Evolutionary conservation across 2,113 vertebrate genomes (phyloP), one percentile per base, ranked within the genome.

Genomic region (Microcebus griseorufus): DNA sequence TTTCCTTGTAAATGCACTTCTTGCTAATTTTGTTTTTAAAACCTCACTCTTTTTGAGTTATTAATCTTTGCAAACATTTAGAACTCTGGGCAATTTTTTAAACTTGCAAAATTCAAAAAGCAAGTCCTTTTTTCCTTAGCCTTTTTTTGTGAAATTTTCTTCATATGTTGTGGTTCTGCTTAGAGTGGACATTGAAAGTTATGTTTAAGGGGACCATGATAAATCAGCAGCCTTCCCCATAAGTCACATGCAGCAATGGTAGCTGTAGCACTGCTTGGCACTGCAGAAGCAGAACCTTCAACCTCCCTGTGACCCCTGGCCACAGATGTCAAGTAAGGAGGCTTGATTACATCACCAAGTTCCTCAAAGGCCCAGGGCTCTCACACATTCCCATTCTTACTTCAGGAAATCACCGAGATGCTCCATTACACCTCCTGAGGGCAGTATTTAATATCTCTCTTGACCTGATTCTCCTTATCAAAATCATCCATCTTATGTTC

Each of bases 1-100:
- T 97, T 92, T 45, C 39, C 10, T 87, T 58, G 20, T 53, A 75
- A 51, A 51, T 51, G n/a, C 13, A 83, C 20, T 8, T 0, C 42
- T 88, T 92, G 32, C 37, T 95, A 88, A 85, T 73, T 90, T 82
- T 81, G 13, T 85, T 39, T 64, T 84, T 48, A 70, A 80, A 96
- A 75, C 6, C 6, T 64, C 79, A 55, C 10, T 37, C 34, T 58
- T 86, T 92, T 84, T 20, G 29, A 79, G 51, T 84, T 70, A 81
- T 65, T 69, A 90, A 48, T 75, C n/a, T 72, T 93, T 78, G 58
- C 92, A 95, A 95, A 75, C 14, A 84, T 70, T 69, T 64, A 42
- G 37, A 75, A 53, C 9, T 70, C 62, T 86, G 25, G 37, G 5
- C 4, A 70, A 48, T 53, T 90, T 88, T 88, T 78, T 69, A 27